These are phyloP conservation scores for Sesamia nonagrioides DNA, from an alignment of 1,140 invertebrate genomes.

Conservation along the genomic window DNA sequence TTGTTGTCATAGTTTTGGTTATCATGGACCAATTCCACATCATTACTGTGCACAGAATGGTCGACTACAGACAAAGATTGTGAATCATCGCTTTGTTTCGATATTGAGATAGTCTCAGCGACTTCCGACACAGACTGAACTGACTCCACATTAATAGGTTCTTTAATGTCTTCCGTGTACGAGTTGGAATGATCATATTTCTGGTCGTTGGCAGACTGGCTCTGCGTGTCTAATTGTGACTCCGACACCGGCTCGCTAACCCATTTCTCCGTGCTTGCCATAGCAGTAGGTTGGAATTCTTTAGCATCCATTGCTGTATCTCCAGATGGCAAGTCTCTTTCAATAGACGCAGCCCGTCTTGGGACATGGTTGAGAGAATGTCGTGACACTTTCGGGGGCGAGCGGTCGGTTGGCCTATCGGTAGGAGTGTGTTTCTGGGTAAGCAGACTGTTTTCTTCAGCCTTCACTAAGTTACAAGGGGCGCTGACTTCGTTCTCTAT, in stretches of 20 bases:
- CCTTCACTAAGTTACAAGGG: constrained; percentile 27
- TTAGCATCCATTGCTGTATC: constrained; percentile 53
- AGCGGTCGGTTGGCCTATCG: background rate
- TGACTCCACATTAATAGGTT: constrained; percentile 66
- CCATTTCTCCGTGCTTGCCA: constrained; percentile 73
- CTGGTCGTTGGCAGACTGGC: constrained; percentile 56
- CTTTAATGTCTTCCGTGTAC: constrained; percentile 73
- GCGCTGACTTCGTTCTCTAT: constrained; percentile 47
- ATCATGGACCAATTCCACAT: constrained; percentile 74
- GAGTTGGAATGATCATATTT: constrained; percentile 67
- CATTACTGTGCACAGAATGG: constrained; percentile 74
- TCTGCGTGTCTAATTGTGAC: constrained; percentile 46
- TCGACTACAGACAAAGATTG: constrained; percentile 79
- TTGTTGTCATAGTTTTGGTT: constrained; percentile 83
- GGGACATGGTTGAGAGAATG: constrained; percentile 53
- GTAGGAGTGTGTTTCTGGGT: constrained; percentile 9
- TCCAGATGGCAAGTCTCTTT: constrained; percentile 45
- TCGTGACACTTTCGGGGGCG: constrained; percentile 30
- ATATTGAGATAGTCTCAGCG: constrained; percentile 75
- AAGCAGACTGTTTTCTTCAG: constrained; percentile 2
- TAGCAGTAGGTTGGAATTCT: constrained; percentile 59
- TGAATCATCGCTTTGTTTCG: constrained; percentile 83
- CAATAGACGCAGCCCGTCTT: constrained; percentile 18
- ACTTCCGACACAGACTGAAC: constrained; percentile 76
- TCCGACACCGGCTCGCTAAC: constrained; percentile 55